A percentile compares a stretch with the other conserved stretches of the same genome.
Evolutionary conservation across 2,888 invertebrate genomes (phyloP).

Genomic region (Sarcophaga carnaria): DNA sequence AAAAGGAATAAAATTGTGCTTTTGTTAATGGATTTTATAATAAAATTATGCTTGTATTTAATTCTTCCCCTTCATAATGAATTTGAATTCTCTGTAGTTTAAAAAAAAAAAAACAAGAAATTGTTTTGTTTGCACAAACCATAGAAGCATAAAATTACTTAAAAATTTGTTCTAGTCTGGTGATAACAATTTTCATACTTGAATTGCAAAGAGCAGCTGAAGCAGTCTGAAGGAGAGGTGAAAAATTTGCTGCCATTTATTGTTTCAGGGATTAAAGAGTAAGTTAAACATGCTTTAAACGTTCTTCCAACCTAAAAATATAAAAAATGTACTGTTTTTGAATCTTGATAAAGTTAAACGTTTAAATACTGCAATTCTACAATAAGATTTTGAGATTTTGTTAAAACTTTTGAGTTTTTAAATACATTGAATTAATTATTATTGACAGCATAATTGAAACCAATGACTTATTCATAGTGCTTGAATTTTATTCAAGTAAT

Average conservation of each 20-base stretch:
- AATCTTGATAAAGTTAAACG: too few species aligned
- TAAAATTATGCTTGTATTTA: conserved; percentile 27
- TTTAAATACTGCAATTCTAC: too few species aligned
- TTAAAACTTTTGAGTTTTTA: too few species aligned
- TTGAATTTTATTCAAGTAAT: too few species aligned
- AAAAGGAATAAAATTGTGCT: neutral
- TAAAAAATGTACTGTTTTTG: neutral
- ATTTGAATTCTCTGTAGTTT: neutral
- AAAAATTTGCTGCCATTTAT: neutral
- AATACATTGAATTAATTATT: too few species aligned
- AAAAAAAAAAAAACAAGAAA: too few species aligned
- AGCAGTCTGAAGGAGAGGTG: neutral
- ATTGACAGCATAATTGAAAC: too few species aligned
- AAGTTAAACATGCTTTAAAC: neutral
- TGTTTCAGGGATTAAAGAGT: neutral
- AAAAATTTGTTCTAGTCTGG: conserved; percentile 61
- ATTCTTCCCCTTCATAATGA: conserved; percentile 4
- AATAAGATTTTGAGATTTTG: too few species aligned
- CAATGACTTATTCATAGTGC: too few species aligned
- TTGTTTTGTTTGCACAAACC: conserved; percentile 25
- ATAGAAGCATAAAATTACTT: conserved; percentile 62
- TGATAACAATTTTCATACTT: conserved; percentile 49
- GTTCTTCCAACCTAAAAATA: neutral
- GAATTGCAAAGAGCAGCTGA: conserved; percentile 28
- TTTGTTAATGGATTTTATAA: conserved; percentile 30